Base-by-base conservation (phyloP, 1,140 invertebrate genomes). In the Hydropsyche tenuis region DNA sequence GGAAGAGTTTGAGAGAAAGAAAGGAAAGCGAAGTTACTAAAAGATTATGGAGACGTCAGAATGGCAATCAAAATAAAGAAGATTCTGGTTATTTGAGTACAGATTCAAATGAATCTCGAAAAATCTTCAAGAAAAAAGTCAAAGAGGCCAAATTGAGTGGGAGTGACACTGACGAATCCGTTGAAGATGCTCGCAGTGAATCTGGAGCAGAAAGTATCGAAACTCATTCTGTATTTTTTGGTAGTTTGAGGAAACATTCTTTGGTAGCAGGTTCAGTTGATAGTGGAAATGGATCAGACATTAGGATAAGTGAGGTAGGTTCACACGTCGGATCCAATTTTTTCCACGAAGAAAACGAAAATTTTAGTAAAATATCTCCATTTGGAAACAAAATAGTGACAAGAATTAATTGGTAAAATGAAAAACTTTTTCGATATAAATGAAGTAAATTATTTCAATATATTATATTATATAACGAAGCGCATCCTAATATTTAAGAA, bases 211-310 rank as follows among this genome's bases (percentile, higher is more conserved):
- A 94, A 79, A 94, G 92, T 80, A 87, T 94, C 14, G 93, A 92
- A 71, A 94, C 93, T 0, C 92, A 94, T 82, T 93, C 92, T n/a
- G 92, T 94, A 7, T 92, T 93, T 78, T 93, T 93, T 78, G 91
- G 84, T 68, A 88, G 86, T 83, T 89, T 86, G 80, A 83, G 84
- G 76, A 90, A 86, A 78, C 81, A 82, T 0, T 77, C 76, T 16
- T 25, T 75, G 12, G 68, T 77, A 7, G 53, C 65, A 7, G 71
- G 71, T 12, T 77, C 76, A 1, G 68, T 75, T 27, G 76, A 77
- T 45, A 77, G 76, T 63, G 76, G 76, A 22, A 73, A 45, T 22
- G 73, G 76, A 18, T 70, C 69, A 9, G 73, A 71, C 12, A 25
- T 74, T 1, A 68, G 51, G 60, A 37, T 63, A 4, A 30, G 60